These are phyloP conservation scores for Danio jaintianensis DNA, from an alignment of 2,797 vertebrate genomes.

Conservation along the genomic window DNA sequence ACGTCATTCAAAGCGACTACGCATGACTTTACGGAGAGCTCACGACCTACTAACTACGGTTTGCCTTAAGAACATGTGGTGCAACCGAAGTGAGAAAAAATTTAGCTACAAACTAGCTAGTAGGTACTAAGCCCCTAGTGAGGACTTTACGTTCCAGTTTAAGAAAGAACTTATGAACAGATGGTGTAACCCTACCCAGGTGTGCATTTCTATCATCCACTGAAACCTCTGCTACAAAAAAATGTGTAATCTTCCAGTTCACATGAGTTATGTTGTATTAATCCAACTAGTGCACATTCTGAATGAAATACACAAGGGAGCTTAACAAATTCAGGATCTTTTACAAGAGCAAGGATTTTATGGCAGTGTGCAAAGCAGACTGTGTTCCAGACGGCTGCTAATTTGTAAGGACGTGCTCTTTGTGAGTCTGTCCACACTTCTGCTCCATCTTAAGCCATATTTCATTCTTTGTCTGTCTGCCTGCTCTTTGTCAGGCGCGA, in stretches of 20 bases:
- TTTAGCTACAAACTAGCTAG: too few relatives aligned
- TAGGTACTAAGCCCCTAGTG: too few relatives aligned
- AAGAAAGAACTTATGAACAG: too few relatives aligned
- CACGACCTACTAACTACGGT: too few relatives aligned
- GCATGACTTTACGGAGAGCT: too few relatives aligned
- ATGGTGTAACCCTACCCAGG: too few relatives aligned
- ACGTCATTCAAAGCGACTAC: too few relatives aligned
- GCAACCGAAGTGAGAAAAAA: too few relatives aligned
- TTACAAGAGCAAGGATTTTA: slow-evolving; percentile 11
- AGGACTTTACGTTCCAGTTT: too few relatives aligned
- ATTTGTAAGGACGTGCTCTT: slow-evolving; percentile 24
- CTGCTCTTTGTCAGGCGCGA: slow-evolving; percentile 68
- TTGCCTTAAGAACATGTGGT: too few relatives aligned
- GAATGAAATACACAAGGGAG: not conserved
- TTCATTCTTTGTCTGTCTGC: slow-evolving; percentile 66
- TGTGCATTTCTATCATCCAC: not conserved
- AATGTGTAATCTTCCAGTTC: not conserved
- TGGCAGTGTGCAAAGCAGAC: slow-evolving; percentile 10
- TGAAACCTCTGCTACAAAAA: not conserved
- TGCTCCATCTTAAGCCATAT: slow-evolving; percentile 36
- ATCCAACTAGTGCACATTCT: not conserved
- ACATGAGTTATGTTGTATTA: not conserved
- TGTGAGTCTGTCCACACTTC: slow-evolving; percentile 37
- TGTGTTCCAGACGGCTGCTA: slow-evolving; percentile 19
- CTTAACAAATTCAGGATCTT: slow-evolving; percentile 17